These are phyloP conservation scores for Crepidodera aurea DNA, from an alignment of 2,888 invertebrate genomes.

Conservation along the genomic window DNA sequence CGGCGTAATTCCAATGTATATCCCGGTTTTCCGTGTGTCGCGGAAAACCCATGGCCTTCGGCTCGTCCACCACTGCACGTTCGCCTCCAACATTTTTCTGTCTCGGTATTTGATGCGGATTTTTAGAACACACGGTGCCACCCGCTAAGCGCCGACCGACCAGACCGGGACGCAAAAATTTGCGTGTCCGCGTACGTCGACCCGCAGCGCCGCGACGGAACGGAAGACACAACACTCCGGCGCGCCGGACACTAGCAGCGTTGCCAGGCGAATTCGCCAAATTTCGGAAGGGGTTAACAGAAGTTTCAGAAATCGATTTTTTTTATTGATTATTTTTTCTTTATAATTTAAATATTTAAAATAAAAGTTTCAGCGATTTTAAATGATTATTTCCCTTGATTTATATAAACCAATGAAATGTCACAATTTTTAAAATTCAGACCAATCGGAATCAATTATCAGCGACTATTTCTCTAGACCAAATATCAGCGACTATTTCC, in stretches of 20 bases:
- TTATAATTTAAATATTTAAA: too few species aligned
- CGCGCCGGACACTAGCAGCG: conserved; percentile 5
- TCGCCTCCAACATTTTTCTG: conserved; percentile 3
- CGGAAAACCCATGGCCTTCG: conserved; percentile 20
- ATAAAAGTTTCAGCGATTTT: too few species aligned
- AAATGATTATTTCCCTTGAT: too few species aligned
- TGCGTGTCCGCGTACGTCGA: conserved; percentile 37
- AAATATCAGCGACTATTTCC: too few species aligned
- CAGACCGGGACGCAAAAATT: conserved; percentile 28
- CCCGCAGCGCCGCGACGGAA: conserved; percentile 28
- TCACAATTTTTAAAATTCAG: too few species aligned
- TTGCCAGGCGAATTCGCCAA: not conserved
- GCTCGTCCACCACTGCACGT: not conserved
- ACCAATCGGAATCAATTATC: too few species aligned
- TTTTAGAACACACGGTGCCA: conserved; percentile 6
- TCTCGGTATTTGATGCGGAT: not conserved
- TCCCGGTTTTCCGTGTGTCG: conserved; percentile 11
- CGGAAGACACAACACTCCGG: conserved; percentile 21
- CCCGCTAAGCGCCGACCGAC: conserved; percentile 5
- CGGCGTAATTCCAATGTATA: conserved; percentile 5
- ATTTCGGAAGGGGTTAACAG: not conserved
- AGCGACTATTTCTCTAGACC: too few species aligned
- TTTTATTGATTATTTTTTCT: too few species aligned
- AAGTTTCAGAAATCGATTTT: not conserved
- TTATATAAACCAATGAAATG: too few species aligned